phyloP scores from a whole-genome alignment of 2,113 vertebrate species.

The Setophaga kirtlandii region DNA sequence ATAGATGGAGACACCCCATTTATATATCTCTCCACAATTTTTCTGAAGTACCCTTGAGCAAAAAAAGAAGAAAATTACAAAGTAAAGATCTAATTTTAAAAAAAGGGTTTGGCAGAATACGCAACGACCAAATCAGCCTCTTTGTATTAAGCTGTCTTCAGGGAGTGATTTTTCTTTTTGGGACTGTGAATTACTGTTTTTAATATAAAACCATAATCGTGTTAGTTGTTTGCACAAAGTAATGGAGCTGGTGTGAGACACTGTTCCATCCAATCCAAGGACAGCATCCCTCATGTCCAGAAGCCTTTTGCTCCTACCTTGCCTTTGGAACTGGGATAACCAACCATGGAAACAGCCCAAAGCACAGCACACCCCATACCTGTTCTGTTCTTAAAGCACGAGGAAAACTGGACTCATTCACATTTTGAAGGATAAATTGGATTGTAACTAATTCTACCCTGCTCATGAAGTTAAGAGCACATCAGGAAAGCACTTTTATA shows the following conservation, averaged over 20 bases:
- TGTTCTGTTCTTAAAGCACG: background rate
- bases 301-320: background rate
- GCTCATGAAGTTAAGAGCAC: background rate
- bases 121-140: background rate
- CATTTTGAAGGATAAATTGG: background rate
- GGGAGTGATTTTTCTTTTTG: constrained; percentile 15
- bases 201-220: constrained; percentile 34
- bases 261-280: background rate
- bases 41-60: background rate
- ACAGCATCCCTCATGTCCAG: background rate
- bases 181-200: constrained; percentile 62
- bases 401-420: background rate
- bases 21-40: background rate
- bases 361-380: background rate
- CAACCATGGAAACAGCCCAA: background rate
- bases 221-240: constrained; percentile 22
- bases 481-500: background rate
- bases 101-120: background rate
- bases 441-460: background rate
- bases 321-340: background rate
- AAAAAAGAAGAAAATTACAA: background rate
- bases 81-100: constrained; percentile 20
- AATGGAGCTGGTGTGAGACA: background rate
- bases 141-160: constrained; percentile 38
- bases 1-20: background rate